Evolutionary conservation across 2,113 vertebrate genomes (phyloP), one percentile per base, ranked within the genome.

Genomic region (Anoplopoma fimbria): DNA sequence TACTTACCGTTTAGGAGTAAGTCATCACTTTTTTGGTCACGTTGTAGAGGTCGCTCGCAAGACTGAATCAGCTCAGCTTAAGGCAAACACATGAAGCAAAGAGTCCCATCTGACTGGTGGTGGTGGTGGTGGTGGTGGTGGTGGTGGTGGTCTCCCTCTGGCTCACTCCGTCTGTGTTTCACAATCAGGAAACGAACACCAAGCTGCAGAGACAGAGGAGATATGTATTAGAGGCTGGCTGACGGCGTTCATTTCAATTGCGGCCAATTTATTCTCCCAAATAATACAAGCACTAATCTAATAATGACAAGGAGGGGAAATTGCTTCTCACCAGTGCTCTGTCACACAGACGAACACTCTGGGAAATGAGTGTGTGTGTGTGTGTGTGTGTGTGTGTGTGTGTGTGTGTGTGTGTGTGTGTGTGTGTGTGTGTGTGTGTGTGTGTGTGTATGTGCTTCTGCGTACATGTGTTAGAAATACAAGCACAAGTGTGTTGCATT

Each of bases 241-340:
- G 79, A 75, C 83, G 83, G 84, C 82, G 27, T 89, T 89, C 84
- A 65, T 89, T 91, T 89, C 89, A 90, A 93, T 91, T 85, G 72
- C 47, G 12, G 76, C 71, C 87, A 94, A 91, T 94, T 93, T 91
- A 92, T 91, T 90, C 91, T 84, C 86, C 81, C 78, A 80, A 91
- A 93, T 90, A 82, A 90, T 84, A 92, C 93, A 91, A 90, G 90
- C 74, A 68, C 88, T 94, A 92, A 95, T 95, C 91, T 93, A 94
- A 94, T 92, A 92, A 93, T 89, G 91, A 91, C 87, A 89, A 88
- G 87, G 86, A 91, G 75, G 75, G 89, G 85, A 93, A 93, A 94
- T 94, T 93, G 74, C 89, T 90, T 86, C 83, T 76, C 83, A 83
- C 72, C 77, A 84, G 55, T 23, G 14, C 68, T 69, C 57, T 88